Evolutionary conservation across 2,888 invertebrate species (phyloP), one percentile per base, ranked within the genome.

Genomic region (Ommatoiulus sabulosus): DNA sequence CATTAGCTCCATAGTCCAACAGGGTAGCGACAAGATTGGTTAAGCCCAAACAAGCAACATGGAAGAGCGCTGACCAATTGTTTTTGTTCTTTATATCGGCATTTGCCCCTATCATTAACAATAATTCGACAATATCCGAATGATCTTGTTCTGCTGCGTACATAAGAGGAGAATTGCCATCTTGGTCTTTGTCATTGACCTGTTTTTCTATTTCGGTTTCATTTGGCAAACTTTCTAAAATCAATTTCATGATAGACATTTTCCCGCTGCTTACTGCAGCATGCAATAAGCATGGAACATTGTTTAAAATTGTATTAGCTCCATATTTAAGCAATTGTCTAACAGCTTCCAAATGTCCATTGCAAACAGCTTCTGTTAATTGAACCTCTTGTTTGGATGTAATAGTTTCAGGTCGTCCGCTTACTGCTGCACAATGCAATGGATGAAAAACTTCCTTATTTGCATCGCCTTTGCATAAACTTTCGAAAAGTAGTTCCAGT

Each of bases 21-120:
- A 97, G 92, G 90, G 95, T 92, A 93, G 95, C 93, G 52, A 95
- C 93, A 91, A 95, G 94, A 44, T 93, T 91, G n/a, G 95, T 92
- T 90, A 95, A 94, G 89, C 95, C 95, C 12, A 94, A 94, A 90
- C 95, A 95, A 0, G 96, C 96, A 0, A 96, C 96, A 17, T 2
- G 15, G 80, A 80, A 80, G 20, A 90, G 89, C n/a, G 88, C 48
- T 15, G 84, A 84, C 44, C 10, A 84, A 46, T 84, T 84, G 4
- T 20, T 84, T 20, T 72, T 24, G 44, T 88, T 52, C 6, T 12
- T 20, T 87, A 91, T 91, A 92, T 95, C 95, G 0, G 96, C 94
- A 91, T 95, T 94, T 0, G 96, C 96, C 10, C 80, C 80, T 8
- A 35, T 80, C 35, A 80, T 35, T 0, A 80, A 4, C 20, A 80